Evolutionary conservation across 2,113 vertebrate genomes (phyloP).

Genomic region (Amia ocellicauda): DNA sequence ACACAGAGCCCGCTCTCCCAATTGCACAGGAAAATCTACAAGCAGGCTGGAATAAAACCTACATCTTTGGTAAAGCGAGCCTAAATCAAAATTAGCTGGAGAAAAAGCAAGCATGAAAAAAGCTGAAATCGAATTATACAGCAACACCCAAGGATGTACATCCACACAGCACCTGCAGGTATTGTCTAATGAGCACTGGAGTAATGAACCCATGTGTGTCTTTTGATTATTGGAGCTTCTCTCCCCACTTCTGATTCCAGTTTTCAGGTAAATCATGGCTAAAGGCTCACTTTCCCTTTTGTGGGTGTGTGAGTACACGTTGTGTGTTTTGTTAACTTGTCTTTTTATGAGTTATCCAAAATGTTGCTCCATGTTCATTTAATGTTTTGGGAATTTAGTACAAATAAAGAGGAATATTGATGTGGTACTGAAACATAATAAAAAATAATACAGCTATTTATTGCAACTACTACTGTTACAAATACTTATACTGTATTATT

Average conservation of each 20-base stretch:
- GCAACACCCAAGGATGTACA: slow-evolving; percentile 6
- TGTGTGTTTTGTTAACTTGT: too few relatives aligned
- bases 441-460: too few relatives aligned
- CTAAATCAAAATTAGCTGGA: background rate
- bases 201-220: slow-evolving; percentile 29
- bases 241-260: slow-evolving; percentile 8
- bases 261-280: slow-evolving; percentile 33
- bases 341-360: too few relatives aligned
- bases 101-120: background rate
- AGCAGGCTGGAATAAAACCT: too few relatives aligned
- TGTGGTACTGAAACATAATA: too few relatives aligned
- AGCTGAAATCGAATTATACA: background rate
- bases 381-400: too few relatives aligned
- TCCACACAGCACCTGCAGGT: slow-evolving; percentile 25
- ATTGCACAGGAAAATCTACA: too few relatives aligned
- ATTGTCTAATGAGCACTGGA: slow-evolving; percentile 36
- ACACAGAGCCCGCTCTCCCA: too few relatives aligned
- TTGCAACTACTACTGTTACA: too few relatives aligned
- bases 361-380: too few relatives aligned
- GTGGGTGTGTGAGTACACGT: slow-evolving; percentile 14
- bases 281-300: slow-evolving; percentile 18
- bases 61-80: background rate
- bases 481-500: too few relatives aligned
- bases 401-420: too few relatives aligned
- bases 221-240: slow-evolving; percentile 31